Conservation (phyloP, 2,797 vertebrate genomes). For the Peromyscus eremicus region DNA sequence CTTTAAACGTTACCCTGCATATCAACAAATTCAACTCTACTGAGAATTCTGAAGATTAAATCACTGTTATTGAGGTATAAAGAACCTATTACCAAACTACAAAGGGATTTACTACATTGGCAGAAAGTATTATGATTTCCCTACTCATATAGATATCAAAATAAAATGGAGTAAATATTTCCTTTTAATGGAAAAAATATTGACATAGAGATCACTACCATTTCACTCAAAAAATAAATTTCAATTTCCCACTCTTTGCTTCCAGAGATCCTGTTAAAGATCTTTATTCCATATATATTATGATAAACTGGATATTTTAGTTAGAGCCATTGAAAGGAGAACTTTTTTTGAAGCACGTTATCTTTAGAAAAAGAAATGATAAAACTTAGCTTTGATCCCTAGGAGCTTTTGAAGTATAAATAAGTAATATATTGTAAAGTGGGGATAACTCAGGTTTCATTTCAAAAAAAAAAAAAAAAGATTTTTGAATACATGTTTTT, state of each 20-base stretch:
- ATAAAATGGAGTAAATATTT: background rate
- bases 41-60: background rate
- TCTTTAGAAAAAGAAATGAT: conserved; percentile 44
- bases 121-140: background rate
- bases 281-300: background rate
- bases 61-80: background rate
- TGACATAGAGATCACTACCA: background rate
- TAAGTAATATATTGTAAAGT: conserved; percentile 50
- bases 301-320: conserved; percentile 23
- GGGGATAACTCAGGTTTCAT: conserved; percentile 38
- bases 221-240: conserved; percentile 22
- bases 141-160: background rate
- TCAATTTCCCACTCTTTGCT: background rate
- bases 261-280: background rate
- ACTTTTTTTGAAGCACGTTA: conserved; percentile 12
- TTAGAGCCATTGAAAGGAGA: background rate
- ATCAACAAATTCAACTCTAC: background rate
- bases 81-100: background rate
- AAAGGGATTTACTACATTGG: background rate
- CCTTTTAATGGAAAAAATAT: conserved; percentile 9
- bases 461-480: background rate
- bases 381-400: background rate
- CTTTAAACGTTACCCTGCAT: background rate
- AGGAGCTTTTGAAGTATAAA: conserved; percentile 56
- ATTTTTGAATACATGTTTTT: conserved; percentile 49